phyloP scores from a whole-genome alignment of 2,888 invertebrate species.

The Sericinus montela region DNA sequence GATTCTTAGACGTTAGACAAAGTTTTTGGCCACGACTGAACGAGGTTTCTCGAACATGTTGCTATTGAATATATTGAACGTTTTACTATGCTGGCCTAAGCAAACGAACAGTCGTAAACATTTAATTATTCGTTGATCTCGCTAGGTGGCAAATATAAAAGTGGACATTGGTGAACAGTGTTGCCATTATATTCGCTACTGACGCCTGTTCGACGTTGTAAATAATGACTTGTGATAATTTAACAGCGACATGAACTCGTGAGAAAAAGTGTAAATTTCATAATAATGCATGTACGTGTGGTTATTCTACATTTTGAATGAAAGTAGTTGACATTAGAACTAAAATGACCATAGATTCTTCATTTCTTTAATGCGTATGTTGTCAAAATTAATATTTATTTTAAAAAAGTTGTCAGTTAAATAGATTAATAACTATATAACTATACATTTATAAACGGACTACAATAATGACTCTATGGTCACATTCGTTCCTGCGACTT shows the following conservation, averaged over 20 bases:
- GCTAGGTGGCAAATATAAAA: slow-evolving; percentile 1
- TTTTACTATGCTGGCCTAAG: slow-evolving; percentile 13
- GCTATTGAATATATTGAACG: neutral
- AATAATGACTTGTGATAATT: slow-evolving; percentile 20
- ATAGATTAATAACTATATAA: no score
- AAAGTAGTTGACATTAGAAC: slow-evolving; percentile 13
- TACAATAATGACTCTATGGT: slow-evolving; percentile 20
- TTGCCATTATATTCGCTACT: slow-evolving; percentile 13
- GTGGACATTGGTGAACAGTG: neutral
- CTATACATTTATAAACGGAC: neutral
- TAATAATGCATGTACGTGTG: slow-evolving; percentile 10
- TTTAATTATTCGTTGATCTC: slow-evolving; percentile 1
- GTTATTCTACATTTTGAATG: neutral
- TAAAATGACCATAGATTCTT: slow-evolving; percentile 13
- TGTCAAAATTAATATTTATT: no score
- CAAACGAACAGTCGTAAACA: neutral
- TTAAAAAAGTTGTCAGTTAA: no score
- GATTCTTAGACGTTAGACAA: slow-evolving; percentile 7
- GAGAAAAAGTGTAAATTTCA: neutral
- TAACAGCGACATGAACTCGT: neutral
- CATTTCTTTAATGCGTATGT: no score
- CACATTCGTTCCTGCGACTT: slow-evolving; percentile 15
- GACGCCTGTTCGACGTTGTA: slow-evolving; percentile 6
- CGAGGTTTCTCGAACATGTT: neutral
- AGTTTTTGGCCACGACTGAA: slow-evolving; percentile 6